phyloP scores from a whole-genome alignment of 2,797 vertebrate genomes.

The Schizopygopsis malacanthus region DNA sequence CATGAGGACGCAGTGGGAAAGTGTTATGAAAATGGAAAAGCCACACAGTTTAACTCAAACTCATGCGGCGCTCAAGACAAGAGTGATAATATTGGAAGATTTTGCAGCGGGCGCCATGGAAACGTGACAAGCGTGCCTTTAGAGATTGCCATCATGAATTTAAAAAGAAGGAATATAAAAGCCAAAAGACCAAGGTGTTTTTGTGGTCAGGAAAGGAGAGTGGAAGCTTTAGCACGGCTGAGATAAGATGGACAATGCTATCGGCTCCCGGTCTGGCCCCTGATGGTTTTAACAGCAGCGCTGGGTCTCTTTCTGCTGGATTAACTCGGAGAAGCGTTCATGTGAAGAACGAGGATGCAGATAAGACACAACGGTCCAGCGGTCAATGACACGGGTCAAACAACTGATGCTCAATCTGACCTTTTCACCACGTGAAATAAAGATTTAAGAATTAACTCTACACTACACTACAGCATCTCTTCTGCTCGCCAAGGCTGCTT shows the following conservation, averaged over 20 bases:
- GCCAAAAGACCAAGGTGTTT: background rate
- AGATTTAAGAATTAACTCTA: background rate
- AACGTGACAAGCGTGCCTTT: slow-evolving; percentile 5
- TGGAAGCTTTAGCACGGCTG: background rate
- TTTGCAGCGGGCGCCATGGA: background rate
- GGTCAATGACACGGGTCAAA: background rate
- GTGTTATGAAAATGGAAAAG: slow-evolving; percentile 1
- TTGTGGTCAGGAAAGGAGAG: background rate
- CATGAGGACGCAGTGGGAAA: background rate
- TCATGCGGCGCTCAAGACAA: background rate
- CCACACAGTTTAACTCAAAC: slow-evolving; percentile 2
- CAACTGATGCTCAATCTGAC: background rate
- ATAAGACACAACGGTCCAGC: slow-evolving; percentile 13
- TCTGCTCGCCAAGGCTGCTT: background rate
- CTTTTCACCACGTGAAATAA: background rate
- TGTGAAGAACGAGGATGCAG: background rate
- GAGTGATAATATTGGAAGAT: background rate
- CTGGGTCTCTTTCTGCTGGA: slow-evolving; percentile 22
- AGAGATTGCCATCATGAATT: background rate
- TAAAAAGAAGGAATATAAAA: slow-evolving; percentile 13
- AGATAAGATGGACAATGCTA: slow-evolving; percentile 43
- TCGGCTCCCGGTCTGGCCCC: slow-evolving; percentile 12
- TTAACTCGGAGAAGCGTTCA: slow-evolving; percentile 6
- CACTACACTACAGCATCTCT: background rate
- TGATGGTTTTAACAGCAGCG: slow-evolving; percentile 17